Percentiles rank a stretch among this genome's conserved stretches.
phyloP scores from a whole-genome alignment of 2,888 invertebrate genomes.

The Dynastes tityus region DNA sequence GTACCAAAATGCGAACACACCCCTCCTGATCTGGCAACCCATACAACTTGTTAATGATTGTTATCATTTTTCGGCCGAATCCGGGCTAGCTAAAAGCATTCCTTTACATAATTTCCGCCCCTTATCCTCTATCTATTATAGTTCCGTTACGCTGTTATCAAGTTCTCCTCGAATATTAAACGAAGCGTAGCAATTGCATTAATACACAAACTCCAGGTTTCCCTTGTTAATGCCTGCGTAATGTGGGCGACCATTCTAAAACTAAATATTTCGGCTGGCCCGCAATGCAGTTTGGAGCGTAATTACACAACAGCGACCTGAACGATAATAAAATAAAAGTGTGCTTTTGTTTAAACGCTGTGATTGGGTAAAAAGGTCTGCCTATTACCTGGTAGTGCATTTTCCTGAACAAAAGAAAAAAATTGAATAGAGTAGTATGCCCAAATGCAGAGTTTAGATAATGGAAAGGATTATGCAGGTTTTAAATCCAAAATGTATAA shows the following conservation, averaged over 20 bases:
- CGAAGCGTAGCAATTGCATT: slow-evolving; percentile 12
- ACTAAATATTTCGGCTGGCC: neutral
- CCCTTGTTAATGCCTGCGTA: neutral
- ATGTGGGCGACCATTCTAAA: neutral
- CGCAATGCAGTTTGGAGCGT: neutral
- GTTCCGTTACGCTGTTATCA: slow-evolving; percentile 7
- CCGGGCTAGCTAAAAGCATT: neutral
- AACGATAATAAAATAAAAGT: neutral
- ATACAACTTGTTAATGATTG: neutral
- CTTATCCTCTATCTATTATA: slow-evolving; percentile 10
- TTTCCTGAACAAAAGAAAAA: too few relatives aligned
- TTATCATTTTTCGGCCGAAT: neutral
- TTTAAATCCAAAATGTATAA: too few relatives aligned
- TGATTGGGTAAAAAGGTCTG: neutral
- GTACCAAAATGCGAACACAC: too few relatives aligned
- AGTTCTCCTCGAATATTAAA: slow-evolving; percentile 6
- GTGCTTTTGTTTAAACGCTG: neutral
- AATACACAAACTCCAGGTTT: neutral
- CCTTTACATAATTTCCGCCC: slow-evolving; percentile 1
- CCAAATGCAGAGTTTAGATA: too few relatives aligned
- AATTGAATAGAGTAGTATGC: too few relatives aligned
- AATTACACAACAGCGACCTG: neutral
- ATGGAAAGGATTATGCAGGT: too few relatives aligned
- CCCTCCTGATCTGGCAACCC: too few relatives aligned
- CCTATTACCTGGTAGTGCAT: too few relatives aligned